A percentile compares a stretch with the other conserved stretches of the same genome.
Conservation (phyloP, 2,113 vertebrate genomes). For the Peromyscus maniculatus region DNA sequence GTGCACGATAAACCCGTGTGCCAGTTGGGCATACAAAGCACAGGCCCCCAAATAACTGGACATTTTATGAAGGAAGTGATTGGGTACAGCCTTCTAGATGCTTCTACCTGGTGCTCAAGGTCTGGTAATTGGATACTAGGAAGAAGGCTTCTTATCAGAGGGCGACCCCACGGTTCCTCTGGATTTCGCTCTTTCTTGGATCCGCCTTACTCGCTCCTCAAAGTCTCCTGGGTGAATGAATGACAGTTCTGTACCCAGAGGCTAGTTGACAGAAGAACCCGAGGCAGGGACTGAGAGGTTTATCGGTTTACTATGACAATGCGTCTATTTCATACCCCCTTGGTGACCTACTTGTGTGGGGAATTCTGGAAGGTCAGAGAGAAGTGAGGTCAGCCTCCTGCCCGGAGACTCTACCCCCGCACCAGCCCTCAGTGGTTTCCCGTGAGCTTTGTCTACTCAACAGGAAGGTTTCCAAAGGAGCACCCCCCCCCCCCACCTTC, state of each 20-base stretch:
- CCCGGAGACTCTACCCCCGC: slow-evolving; percentile 5
- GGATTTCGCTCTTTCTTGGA: neutral
- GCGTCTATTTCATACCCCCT: neutral
- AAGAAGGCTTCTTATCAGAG: slow-evolving; percentile 33
- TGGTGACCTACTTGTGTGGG: neutral
- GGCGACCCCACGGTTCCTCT: neutral
- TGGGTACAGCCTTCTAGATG: slow-evolving; percentile 69
- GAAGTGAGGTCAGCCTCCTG: neutral
- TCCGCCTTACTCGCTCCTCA: neutral
- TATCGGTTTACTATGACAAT: neutral
- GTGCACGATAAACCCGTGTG: slow-evolving; percentile 69
- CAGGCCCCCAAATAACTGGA: slow-evolving; percentile 73
- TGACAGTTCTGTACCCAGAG: slow-evolving; percentile 17
- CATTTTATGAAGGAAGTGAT: neutral
- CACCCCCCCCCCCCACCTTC: slow-evolving; percentile 56
- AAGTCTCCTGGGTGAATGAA: neutral
- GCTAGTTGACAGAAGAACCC: neutral
- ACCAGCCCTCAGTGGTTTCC: neutral
- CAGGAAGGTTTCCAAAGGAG: slow-evolving; percentile 55
- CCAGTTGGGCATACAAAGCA: slow-evolving; percentile 47
- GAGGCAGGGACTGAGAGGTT: neutral
- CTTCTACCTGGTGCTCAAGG: slow-evolving; percentile 54
- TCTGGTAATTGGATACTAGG: slow-evolving; percentile 69
- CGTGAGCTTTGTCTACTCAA: slow-evolving; percentile 47
- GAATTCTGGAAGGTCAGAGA: neutral